A percentile compares a stretch with the other conserved stretches of the same genome.
These are phyloP conservation scores for Nephrotoma appendiculata DNA, from an alignment of 2,888 invertebrate species.

Conservation along the genomic window DNA sequence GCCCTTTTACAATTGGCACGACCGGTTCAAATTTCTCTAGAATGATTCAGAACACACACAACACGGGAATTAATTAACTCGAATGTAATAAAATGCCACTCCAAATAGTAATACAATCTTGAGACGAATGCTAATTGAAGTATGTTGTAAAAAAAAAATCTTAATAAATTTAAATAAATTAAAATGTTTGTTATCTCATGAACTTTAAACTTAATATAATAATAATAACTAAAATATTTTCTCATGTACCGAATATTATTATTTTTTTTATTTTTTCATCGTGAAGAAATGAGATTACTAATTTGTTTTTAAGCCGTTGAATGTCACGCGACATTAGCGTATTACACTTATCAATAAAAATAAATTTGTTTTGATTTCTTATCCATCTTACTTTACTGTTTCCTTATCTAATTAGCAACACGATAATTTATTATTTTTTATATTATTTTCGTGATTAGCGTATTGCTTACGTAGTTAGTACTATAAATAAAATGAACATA, in stretches of 20 bases:
- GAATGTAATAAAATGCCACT: background rate
- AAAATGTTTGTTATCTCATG: background rate
- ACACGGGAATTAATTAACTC: background rate
- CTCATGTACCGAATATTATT: background rate
- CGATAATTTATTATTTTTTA: background rate
- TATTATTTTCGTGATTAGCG: background rate
- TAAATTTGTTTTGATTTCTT: background rate
- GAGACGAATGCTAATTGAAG: background rate
- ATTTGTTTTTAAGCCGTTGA: background rate
- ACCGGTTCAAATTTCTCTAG: background rate
- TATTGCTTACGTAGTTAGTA: background rate
- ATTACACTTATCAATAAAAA: background rate
- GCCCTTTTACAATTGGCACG: slow-evolving; percentile 17
- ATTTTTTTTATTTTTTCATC: background rate
- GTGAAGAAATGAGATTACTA: background rate
- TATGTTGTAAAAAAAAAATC: background rate
- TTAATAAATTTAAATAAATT: background rate
- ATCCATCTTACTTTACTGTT: background rate
- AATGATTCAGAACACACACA: background rate
- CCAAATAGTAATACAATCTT: background rate
- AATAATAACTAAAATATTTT: background rate
- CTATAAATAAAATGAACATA: slow-evolving; percentile 10
- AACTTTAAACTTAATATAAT: background rate
- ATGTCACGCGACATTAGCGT: background rate
- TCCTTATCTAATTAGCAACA: background rate